phyloP scores from a whole-genome alignment of 23 tunicate genomes.

The Styela clava region DNA sequence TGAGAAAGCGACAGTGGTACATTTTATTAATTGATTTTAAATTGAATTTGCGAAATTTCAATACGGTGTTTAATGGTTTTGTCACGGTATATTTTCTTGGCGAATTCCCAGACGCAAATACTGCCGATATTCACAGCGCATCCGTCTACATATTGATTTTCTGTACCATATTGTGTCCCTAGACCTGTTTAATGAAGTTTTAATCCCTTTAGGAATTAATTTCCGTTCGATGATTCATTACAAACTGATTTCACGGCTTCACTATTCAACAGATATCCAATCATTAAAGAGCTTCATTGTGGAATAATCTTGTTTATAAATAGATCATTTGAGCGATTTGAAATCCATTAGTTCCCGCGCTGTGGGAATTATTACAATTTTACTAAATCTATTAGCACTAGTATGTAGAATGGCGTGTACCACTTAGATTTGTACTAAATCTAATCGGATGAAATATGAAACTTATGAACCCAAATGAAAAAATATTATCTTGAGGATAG shows the following conservation, averaged over 20 bases:
- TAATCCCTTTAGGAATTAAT: neutral
- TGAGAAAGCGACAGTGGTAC: too few relatives aligned
- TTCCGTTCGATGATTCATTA: neutral
- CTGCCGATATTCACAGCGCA: too few relatives aligned
- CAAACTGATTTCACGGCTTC: constrained; percentile 1
- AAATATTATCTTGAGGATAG: too few relatives aligned
- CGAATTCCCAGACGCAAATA: too few relatives aligned
- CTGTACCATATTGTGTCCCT: neutral
- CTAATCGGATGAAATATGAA: too few relatives aligned
- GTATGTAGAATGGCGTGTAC: too few relatives aligned
- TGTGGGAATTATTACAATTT: neutral
- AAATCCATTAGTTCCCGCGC: neutral
- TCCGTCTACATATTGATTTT: neutral
- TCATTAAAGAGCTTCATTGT: neutral
- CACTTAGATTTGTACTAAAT: too few relatives aligned
- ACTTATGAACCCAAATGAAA: too few relatives aligned
- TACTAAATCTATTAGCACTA: neutral
- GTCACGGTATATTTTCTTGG: too few relatives aligned
- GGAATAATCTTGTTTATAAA: neutral
- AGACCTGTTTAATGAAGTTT: neutral
- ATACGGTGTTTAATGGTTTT: too few relatives aligned
- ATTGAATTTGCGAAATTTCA: too few relatives aligned
- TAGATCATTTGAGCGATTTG: neutral
- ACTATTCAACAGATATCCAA: neutral
- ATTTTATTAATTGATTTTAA: too few relatives aligned